Conservation (phyloP, 2,888 invertebrate species). For the Polymixis lichenea region DNA sequence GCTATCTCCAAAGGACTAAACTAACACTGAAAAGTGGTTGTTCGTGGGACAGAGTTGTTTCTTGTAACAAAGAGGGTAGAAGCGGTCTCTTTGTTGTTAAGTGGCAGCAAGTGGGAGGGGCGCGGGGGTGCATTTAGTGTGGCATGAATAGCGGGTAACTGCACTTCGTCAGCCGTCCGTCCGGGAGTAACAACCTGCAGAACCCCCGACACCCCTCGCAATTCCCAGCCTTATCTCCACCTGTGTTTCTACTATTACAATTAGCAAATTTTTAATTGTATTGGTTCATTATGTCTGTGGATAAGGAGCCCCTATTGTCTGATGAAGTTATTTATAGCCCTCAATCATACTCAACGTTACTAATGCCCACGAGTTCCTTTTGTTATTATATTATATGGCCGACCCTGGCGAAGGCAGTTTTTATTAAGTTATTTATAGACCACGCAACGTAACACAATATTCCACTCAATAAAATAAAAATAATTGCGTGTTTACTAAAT, state of each 20-base stretch:
- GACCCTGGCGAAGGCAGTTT: conserved; percentile 29
- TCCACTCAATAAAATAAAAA: conserved; percentile 33
- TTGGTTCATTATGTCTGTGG: conserved; percentile 16
- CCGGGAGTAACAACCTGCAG: conserved; percentile 87
- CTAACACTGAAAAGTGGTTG: conserved; percentile 84
- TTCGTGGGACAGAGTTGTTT: conserved; percentile 84
- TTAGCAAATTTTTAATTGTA: conserved; percentile 44
- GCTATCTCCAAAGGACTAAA: conserved; percentile 79
- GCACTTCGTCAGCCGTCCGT: conserved; percentile 89
- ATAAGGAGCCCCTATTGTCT: conserved; percentile 32
- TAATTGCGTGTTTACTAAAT: conserved; percentile 40
- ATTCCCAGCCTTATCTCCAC: conserved; percentile 74
- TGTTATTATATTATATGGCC: conserved; percentile 30
- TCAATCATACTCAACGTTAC: conserved; percentile 26
- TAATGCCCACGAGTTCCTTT: conserved; percentile 36
- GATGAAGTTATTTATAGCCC: conserved; percentile 31
- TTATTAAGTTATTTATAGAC: conserved; percentile 50
- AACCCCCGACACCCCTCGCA: conserved; percentile 75
- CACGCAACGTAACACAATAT: conserved; percentile 1
- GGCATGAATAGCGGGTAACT: conserved; percentile 88
- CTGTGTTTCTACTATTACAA: conserved; percentile 67
- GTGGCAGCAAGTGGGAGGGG: conserved; percentile 81
- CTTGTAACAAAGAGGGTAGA: conserved; percentile 89
- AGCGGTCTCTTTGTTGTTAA: conserved; percentile 89
- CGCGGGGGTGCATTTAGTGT: conserved; percentile 85